Evolutionary conservation across 2,113 vertebrate genomes (phyloP).

Genomic region (Apeltes quadracus): DNA sequence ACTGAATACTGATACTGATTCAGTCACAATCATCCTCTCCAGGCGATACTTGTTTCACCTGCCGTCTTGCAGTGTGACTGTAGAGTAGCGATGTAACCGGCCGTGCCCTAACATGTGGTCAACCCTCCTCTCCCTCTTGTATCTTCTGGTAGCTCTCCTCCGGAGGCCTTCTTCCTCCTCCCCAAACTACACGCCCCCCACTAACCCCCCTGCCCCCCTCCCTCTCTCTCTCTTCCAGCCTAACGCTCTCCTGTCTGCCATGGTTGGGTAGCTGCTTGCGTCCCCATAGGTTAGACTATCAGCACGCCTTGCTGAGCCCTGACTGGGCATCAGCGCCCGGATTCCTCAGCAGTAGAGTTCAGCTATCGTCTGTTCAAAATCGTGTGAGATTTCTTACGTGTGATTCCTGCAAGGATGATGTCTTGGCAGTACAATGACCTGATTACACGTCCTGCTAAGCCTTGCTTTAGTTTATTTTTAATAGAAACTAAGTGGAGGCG

Average conservation of each 20-base stretch:
- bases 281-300: conserved; percentile 58
- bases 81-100: conserved; percentile 44
- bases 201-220: not conserved
- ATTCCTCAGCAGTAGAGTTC: conserved; percentile 46
- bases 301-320: conserved; percentile 52
- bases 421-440: conserved; percentile 17
- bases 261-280: conserved; percentile 55
- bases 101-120: conserved; percentile 45
- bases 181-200: conserved; percentile 12
- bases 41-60: conserved; percentile 2
- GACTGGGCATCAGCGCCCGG: conserved; percentile 57
- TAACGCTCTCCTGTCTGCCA: conserved; percentile 36
- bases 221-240: not conserved
- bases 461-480: conserved; percentile 14
- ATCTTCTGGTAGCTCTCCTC: conserved; percentile 26
- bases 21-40: not conserved
- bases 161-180: conserved; percentile 4
- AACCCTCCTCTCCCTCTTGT: conserved; percentile 20
- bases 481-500: conserved; percentile 12
- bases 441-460: conserved; percentile 4
- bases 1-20: not conserved
- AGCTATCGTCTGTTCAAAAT: conserved; percentile 63
- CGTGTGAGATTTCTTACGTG: conserved; percentile 3
- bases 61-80: conserved; percentile 19
- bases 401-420: not conserved